A percentile compares a stretch with the other conserved stretches of the same genome.
phyloP scores from a whole-genome alignment of 2,113 vertebrate genomes.

The Ovis canadensis region DNA sequence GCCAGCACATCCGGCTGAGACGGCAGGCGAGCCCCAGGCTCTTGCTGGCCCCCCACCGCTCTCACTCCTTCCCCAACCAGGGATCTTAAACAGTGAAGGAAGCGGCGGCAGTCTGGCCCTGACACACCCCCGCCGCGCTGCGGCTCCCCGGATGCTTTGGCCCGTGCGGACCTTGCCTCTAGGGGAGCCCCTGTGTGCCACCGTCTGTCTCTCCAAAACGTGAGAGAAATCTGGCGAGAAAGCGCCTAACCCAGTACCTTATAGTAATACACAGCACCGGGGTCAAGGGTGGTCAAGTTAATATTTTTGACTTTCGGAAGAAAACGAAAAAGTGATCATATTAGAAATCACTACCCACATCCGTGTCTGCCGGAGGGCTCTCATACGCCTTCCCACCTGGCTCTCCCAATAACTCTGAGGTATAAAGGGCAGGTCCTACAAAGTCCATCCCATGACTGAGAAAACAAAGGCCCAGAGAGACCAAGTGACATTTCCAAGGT shows the following conservation, averaged over 20 bases:
- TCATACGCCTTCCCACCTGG: rapidly evolving
- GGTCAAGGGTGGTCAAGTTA: background rate
- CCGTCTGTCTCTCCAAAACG: background rate
- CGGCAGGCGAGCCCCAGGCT: background rate
- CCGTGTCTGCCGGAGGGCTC: background rate
- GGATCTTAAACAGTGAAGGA: background rate
- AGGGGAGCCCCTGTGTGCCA: background rate
- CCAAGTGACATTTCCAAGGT: background rate
- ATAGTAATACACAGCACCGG: background rate
- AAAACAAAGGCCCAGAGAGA: conserved; percentile 2
- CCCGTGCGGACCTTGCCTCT: background rate
- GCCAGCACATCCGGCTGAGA: background rate
- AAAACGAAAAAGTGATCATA: background rate
- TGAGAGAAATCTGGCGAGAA: background rate
- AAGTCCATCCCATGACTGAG: background rate
- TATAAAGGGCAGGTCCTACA: background rate
- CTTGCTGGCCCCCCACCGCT: no score
- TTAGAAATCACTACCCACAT: background rate
- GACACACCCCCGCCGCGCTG: no score
- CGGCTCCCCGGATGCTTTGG: background rate
- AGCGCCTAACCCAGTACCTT: no score
- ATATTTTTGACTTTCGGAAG: background rate
- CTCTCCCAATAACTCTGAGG: background rate
- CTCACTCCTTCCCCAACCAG: background rate
- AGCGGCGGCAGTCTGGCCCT: background rate